phyloP scores from a whole-genome alignment of 53 echinoderm and acorn worm species.

The Paelopatides confundens region DNA sequence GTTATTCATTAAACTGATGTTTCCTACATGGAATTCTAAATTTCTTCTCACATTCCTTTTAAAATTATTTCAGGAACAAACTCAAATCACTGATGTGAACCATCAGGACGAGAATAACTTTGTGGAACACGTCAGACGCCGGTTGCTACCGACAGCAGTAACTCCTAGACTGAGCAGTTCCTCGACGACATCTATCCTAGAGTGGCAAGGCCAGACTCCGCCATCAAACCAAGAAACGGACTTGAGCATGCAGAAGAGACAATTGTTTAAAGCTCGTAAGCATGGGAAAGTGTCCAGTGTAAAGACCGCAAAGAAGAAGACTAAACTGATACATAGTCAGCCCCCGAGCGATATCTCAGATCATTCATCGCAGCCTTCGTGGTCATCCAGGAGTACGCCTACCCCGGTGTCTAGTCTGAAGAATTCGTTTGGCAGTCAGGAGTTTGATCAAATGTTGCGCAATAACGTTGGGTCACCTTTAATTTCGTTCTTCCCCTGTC shows the following conservation, averaged over 20 bases:
- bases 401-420: slow-evolving; percentile 9
- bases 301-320: not conserved
- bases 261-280: not conserved
- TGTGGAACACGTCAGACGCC: not conserved
- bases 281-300: not conserved
- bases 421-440: slow-evolving; percentile 22
- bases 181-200: not conserved
- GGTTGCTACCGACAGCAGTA: not conserved
- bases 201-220: not conserved
- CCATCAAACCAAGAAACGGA: slow-evolving; percentile 7
- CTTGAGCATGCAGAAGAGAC: slow-evolving; percentile 14
- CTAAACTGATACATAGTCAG: not conserved
- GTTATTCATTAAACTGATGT: not conserved
- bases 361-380: not conserved
- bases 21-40: not conserved
- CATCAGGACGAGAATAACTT: not conserved
- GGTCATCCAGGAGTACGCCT: not conserved
- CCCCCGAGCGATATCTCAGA: not conserved
- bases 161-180: not conserved
- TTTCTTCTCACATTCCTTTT: not conserved
- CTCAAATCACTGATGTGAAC: not conserved
- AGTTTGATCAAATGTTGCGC: slow-evolving; percentile 39
- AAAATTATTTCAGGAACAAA: not conserved
- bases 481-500: slow-evolving; percentile 19
- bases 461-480: slow-evolving; percentile 40